Evolutionary conservation across 2,797 vertebrate species (phyloP).

Genomic region (Coilia nasus): DNA sequence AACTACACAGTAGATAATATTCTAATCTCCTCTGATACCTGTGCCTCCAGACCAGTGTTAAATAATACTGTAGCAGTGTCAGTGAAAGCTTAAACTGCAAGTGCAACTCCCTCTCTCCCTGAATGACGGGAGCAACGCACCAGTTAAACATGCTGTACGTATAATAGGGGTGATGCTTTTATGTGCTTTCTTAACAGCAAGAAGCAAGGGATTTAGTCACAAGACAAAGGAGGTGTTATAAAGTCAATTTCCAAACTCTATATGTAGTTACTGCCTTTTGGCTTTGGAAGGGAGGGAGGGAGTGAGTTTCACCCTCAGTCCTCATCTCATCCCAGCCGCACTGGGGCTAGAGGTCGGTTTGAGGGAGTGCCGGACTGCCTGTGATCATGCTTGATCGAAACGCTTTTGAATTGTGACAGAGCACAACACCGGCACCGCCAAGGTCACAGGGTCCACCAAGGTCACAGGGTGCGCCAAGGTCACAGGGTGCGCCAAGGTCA

Average conservation of each 20-base stretch:
- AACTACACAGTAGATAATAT: background rate
- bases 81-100: background rate
- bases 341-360: background rate
- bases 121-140: slow-evolving; percentile 4
- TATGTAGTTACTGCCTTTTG: too few species aligned
- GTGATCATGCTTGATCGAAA: background rate
- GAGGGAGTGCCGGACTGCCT: background rate
- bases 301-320: background rate
- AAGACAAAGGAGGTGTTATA: too few species aligned
- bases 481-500: background rate
- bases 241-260: too few species aligned
- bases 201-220: too few species aligned
- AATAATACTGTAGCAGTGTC: background rate
- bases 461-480: background rate
- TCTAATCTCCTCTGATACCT: background rate
- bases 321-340: too few species aligned
- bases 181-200: too few species aligned
- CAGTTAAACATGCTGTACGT: too few species aligned
- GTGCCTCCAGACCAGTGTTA: background rate
- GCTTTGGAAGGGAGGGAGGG: background rate
- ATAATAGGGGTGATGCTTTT: too few species aligned
- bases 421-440: background rate
- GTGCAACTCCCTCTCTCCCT: background rate
- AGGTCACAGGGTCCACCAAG: background rate
- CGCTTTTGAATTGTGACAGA: background rate